Conservation (phyloP, 2,113 vertebrate genomes). For the Fulica atra region DNA sequence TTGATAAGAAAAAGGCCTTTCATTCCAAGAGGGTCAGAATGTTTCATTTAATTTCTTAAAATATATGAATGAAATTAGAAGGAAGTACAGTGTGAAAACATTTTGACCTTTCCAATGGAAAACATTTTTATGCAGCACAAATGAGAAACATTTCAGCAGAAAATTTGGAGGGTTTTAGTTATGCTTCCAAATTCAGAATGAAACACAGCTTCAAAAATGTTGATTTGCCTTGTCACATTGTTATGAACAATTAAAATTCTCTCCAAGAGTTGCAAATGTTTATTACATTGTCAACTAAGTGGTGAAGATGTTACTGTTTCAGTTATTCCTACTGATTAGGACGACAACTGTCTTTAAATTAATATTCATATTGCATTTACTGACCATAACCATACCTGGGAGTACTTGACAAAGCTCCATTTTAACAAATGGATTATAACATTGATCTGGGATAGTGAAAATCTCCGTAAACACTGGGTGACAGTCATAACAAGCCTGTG, state of each 20-base stretch:
- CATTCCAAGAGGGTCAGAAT: neutral
- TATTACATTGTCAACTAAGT: neutral
- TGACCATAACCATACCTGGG: neutral
- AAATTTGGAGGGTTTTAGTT: neutral
- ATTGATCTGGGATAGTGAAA: neutral
- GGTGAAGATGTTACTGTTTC: neutral
- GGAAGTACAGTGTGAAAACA: neutral
- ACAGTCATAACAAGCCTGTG: neutral
- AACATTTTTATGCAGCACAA: neutral
- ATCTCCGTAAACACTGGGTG: neutral
- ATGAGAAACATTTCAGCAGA: neutral
- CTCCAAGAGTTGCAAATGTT: neutral
- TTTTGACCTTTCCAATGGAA: neutral
- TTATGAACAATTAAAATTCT: neutral
- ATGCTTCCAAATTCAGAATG: neutral
- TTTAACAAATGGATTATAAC: neutral
- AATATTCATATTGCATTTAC: neutral
- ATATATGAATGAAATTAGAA: neutral
- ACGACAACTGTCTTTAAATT: neutral
- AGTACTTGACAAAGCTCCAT: neutral
- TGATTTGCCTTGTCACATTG: neutral
- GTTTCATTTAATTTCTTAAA: neutral
- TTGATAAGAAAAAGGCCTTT: neutral
- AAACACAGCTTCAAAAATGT: neutral
- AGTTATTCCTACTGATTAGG: neutral